phyloP scores from a whole-genome alignment of 2,888 invertebrate species.

The Holacanthella duospinosa region DNA sequence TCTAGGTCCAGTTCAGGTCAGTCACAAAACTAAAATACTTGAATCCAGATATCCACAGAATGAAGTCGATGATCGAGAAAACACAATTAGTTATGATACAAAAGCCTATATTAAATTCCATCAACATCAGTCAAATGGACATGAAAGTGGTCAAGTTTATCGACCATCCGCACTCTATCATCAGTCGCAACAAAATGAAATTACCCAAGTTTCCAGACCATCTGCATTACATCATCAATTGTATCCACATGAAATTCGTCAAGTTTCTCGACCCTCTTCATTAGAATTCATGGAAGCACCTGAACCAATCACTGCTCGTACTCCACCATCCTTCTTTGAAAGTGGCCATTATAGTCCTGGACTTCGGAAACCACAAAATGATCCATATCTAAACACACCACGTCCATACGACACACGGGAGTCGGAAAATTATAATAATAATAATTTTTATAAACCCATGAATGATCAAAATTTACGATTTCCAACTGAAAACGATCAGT shows the following conservation, averaged over 20 bases:
- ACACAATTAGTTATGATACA: too few species aligned
- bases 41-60: not conserved
- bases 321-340: not conserved
- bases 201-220: not conserved
- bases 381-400: not conserved
- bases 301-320: not conserved
- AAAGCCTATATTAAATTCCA: too few species aligned
- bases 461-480: not conserved
- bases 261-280: not conserved
- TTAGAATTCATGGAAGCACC: too few species aligned
- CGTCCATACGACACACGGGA: not conserved
- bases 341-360: not conserved
- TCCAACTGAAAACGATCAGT: not conserved
- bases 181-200: not conserved
- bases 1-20: not conserved
- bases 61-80: not conserved
- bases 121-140: too few species aligned
- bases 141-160: too few species aligned
- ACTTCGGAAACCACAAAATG: not conserved
- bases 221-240: not conserved
- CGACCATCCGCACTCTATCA: not conserved
- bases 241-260: not conserved
- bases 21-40: not conserved
- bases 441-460: not conserved
- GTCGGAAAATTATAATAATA: not conserved